A percentile compares a stretch with the other conserved stretches of the same genome.
Conservation (phyloP, 2,888 invertebrate genomes). For the Phortica okadai region DNA sequence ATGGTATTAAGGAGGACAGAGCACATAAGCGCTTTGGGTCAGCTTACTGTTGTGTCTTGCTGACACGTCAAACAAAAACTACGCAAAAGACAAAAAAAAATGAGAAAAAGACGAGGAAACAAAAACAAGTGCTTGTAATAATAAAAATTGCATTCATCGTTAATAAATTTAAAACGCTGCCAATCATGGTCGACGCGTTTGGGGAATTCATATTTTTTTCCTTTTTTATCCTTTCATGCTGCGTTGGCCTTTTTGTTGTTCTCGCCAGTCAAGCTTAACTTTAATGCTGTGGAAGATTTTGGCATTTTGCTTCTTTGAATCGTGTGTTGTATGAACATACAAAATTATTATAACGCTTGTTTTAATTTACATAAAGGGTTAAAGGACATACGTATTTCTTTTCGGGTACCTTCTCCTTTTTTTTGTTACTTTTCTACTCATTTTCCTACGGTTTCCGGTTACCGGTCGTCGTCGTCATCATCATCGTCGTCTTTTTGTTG, state of each 20-base stretch:
- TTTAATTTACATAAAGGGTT: conserved; percentile 65
- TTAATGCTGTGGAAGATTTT: no score
- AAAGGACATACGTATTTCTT: neutral
- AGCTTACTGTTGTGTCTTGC: neutral
- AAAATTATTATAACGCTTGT: conserved; percentile 38
- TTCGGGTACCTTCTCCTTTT: neutral
- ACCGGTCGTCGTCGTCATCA: neutral
- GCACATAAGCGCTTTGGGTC: conserved; percentile 8
- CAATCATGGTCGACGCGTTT: neutral
- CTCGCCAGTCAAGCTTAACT: neutral
- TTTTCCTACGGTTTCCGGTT: conserved; percentile 2
- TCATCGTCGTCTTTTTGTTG: conserved; percentile 28
- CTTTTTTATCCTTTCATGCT: conserved; percentile 4
- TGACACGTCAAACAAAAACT: neutral
- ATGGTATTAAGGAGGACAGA: conserved; percentile 10
- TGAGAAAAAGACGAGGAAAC: no score
- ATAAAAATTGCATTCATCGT: conserved; percentile 25
- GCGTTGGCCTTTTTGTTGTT: neutral
- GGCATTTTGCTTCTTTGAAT: neutral
- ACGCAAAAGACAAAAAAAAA: no score
- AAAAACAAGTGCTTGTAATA: neutral
- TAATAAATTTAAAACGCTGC: conserved; percentile 28
- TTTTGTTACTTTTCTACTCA: neutral
- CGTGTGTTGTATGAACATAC: neutral
- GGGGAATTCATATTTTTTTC: neutral